Evolutionary conservation across 1,140 invertebrate species (phyloP).

Genomic region (Drosophila sulfurigaster): DNA sequence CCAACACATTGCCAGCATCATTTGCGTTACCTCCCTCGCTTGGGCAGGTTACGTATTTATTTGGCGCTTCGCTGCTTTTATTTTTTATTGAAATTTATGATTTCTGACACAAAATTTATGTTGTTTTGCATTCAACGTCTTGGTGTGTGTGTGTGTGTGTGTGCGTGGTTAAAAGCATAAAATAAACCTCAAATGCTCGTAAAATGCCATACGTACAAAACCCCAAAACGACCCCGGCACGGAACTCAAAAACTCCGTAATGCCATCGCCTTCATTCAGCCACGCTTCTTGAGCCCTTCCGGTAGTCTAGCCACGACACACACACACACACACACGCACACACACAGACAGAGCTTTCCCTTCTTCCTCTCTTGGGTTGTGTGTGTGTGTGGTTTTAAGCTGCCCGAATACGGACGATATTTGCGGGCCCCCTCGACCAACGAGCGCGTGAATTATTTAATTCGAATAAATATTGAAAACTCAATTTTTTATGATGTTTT

Average conservation of each 20-base stretch:
- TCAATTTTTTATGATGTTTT: slow-evolving; percentile 80
- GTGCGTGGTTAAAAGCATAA: slow-evolving; percentile 61
- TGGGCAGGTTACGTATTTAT: slow-evolving; percentile 56
- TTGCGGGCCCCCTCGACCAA: slow-evolving; percentile 27
- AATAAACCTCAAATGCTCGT: slow-evolving; percentile 81
- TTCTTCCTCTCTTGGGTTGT: slow-evolving; percentile 11
- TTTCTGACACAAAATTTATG: slow-evolving; percentile 80
- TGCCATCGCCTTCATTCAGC: slow-evolving; percentile 11
- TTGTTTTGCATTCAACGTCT: slow-evolving; percentile 67
- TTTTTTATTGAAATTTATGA: slow-evolving; percentile 83
- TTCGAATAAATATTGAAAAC: slow-evolving; percentile 82
- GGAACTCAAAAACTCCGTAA: slow-evolving; percentile 18
- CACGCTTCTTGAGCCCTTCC: slow-evolving; percentile 54
- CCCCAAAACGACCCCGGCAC: slow-evolving; percentile 24
- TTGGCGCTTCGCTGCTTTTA: slow-evolving; percentile 70
- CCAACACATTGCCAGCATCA: too few relatives aligned
- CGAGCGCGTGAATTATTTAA: slow-evolving; percentile 76
- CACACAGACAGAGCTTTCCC: neutral
- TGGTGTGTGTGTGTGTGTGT: slow-evolving; percentile 4
- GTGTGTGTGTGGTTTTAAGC: slow-evolving; percentile 39
- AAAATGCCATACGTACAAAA: slow-evolving; percentile 60
- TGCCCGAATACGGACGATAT: slow-evolving; percentile 7
- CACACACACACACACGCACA: neutral
- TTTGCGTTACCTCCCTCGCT: neutral
- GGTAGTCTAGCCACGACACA: slow-evolving; percentile 44